These are phyloP conservation scores for Aphyosemion australe DNA, from an alignment of 2,113 vertebrate species.

Conservation along the genomic window DNA sequence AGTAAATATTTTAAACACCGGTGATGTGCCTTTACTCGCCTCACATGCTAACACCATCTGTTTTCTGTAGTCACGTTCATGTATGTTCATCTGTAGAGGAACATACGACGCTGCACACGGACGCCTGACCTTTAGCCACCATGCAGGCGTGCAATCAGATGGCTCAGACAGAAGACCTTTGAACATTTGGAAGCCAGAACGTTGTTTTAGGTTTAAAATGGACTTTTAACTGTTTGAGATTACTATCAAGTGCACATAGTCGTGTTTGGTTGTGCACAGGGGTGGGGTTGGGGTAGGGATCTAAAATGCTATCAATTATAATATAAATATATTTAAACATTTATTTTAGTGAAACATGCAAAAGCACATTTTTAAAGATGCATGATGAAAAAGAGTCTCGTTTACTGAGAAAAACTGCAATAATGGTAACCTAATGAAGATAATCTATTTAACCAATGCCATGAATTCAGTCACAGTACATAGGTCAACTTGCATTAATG, in stretches of 20 bases:
- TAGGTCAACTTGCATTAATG: conserved; percentile 57
- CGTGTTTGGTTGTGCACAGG: conserved; percentile 7
- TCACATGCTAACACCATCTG: conserved; percentile 3
- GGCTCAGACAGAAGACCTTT: conserved; percentile 49
- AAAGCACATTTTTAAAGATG: conserved; percentile 9
- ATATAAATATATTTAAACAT: too few species aligned
- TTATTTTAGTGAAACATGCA: background rate
- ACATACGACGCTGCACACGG: conserved; percentile 61
- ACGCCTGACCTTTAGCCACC: conserved; percentile 67
- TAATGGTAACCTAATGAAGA: conserved; percentile 66
- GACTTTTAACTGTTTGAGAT: conserved; percentile 34
- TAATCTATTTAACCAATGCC: conserved; percentile 61
- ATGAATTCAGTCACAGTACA: conserved; percentile 62
- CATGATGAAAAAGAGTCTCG: conserved; percentile 45
- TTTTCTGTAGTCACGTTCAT: conserved; percentile 58
- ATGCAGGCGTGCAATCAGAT: conserved; percentile 52
- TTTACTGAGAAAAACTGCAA: conserved; percentile 68
- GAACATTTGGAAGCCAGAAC: conserved; percentile 47
- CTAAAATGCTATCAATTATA: too few species aligned
- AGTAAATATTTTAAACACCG: background rate
- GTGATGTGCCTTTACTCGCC: background rate
- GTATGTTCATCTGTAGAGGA: conserved; percentile 63
- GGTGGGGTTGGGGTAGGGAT: too few species aligned
- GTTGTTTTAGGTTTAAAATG: conserved; percentile 59
- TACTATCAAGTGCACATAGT: conserved; percentile 7